phyloP scores from a whole-genome alignment of 2,888 invertebrate species.

The Agrotis puta region DNA sequence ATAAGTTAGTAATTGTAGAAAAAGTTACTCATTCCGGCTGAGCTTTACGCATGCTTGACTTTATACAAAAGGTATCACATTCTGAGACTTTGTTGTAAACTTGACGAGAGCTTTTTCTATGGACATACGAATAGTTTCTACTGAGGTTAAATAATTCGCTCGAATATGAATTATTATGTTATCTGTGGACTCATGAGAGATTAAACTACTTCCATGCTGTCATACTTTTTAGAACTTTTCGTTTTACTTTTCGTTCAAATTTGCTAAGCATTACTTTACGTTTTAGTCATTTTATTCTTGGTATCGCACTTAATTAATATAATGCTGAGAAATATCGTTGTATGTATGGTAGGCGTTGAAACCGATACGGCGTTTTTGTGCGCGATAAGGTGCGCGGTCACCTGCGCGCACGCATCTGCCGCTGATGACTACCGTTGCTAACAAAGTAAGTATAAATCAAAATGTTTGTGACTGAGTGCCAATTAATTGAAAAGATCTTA shows the following conservation, averaged over 20 bases:
- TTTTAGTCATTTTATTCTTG: constrained; percentile 21
- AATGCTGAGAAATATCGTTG: constrained; percentile 6
- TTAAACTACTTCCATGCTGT: neutral
- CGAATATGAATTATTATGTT: no score
- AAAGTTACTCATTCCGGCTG: neutral
- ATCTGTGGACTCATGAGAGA: neutral
- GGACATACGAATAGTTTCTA: no score
- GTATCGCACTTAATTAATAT: constrained; percentile 26
- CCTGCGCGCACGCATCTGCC: constrained; percentile 72
- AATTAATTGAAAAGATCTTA: constrained; percentile 32
- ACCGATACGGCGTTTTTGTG: constrained; percentile 62
- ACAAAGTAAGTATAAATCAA: constrained; percentile 61
- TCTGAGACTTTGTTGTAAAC: constrained; percentile 3
- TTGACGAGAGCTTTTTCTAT: neutral
- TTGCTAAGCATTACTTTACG: neutral
- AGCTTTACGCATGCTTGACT: constrained; percentile 17
- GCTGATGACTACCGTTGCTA: constrained; percentile 28
- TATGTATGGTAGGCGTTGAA: constrained; percentile 45
- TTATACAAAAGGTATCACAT: constrained; percentile 6
- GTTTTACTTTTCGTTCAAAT: no score
- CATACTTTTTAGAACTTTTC: neutral
- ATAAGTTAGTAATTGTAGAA: neutral
- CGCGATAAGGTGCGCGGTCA: constrained; percentile 62
- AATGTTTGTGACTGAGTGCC: constrained; percentile 40
- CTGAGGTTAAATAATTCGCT: neutral